A percentile compares a stretch with the other conserved stretches of the same genome.
Evolutionary conservation across 2,113 vertebrate genomes (phyloP).

Genomic region (Nycticebus coucang): DNA sequence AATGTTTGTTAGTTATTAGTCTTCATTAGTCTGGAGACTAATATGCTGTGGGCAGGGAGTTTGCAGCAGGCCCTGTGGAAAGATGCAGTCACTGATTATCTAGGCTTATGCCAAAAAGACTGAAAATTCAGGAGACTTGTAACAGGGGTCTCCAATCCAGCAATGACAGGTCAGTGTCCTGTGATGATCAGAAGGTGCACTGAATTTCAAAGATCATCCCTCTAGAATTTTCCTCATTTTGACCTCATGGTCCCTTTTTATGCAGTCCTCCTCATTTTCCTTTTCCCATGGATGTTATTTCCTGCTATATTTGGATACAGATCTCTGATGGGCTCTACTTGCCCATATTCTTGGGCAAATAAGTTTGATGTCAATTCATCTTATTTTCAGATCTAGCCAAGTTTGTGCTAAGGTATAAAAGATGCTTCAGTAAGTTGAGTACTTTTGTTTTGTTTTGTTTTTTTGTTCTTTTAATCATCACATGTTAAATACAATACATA

Average conservation of each 20-base stretch:
- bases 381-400: background rate
- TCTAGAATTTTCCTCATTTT: background rate
- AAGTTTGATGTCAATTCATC: conserved; percentile 4
- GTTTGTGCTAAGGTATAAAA: background rate
- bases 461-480: conserved; percentile 38
- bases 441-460: background rate
- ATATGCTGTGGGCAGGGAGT: background rate
- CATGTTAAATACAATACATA: conserved; percentile 9
- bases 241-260: background rate
- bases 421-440: background rate
- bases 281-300: background rate
- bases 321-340: background rate
- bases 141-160: background rate
- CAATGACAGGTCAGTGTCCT: background rate
- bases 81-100: background rate
- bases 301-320: background rate
- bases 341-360: background rate
- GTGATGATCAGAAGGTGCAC: background rate
- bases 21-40: background rate
- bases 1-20: background rate
- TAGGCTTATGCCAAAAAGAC: background rate
- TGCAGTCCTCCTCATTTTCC: background rate
- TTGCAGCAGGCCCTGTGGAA: background rate
- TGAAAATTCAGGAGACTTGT: background rate
- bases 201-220: background rate